Conservation (phyloP, 2,113 vertebrate species). For the Centropristis striata region DNA sequence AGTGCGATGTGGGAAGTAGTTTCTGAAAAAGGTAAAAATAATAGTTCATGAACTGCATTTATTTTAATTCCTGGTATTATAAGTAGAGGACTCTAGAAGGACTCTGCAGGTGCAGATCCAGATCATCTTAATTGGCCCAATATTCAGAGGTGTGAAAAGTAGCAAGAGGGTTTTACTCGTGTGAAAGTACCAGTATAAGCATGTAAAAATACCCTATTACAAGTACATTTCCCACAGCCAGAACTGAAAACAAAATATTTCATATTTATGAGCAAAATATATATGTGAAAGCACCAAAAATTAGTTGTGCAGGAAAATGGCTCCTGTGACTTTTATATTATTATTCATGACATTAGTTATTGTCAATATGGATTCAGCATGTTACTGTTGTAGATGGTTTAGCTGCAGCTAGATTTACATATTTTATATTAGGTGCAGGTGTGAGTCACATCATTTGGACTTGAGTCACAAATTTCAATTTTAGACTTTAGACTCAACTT, state of each 20-base stretch:
- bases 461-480: too few relatives aligned
- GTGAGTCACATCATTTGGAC: too few relatives aligned
- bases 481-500: too few relatives aligned
- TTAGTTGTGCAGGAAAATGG: background rate
- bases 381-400: background rate
- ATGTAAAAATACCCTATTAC: background rate
- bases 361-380: background rate
- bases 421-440: background rate
- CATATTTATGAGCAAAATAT: too few relatives aligned
- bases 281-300: too few relatives aligned
- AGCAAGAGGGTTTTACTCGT: background rate
- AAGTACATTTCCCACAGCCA: too few relatives aligned
- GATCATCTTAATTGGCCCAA: background rate
- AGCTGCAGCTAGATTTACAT: background rate
- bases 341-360: background rate
- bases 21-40: background rate
- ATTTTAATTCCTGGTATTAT: constrained; percentile 9
- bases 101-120: background rate
- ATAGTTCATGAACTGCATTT: too few relatives aligned
- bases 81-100: background rate
- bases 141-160: background rate
- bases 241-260: too few relatives aligned
- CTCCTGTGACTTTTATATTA: background rate
- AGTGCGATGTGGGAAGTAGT: background rate
- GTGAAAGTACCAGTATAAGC: background rate